These are phyloP conservation scores for Pollenia angustigena DNA, from an alignment of 2,888 invertebrate species.

Conservation along the genomic window DNA sequence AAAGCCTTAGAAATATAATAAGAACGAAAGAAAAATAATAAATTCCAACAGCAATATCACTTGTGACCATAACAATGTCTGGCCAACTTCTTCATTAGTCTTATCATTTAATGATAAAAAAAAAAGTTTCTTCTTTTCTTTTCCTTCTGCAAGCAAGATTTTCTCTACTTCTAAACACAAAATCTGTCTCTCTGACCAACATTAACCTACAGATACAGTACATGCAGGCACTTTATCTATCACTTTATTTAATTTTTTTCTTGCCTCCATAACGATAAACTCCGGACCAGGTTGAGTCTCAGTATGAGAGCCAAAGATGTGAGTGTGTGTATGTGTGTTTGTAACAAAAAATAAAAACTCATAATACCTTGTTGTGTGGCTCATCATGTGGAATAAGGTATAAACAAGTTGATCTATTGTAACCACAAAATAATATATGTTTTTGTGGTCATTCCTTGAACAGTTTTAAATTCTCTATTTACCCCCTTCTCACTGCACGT, in stretches of 20 bases:
- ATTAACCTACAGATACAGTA: slow-evolving; percentile 51
- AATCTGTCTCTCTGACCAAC: neutral
- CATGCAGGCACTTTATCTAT: slow-evolving; percentile 56
- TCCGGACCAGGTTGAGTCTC: slow-evolving; percentile 23
- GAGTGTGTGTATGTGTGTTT: neutral
- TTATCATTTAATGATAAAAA: slow-evolving; percentile 64
- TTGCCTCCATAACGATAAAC: slow-evolving; percentile 14
- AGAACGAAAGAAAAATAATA: neutral
- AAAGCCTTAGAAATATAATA: neutral
- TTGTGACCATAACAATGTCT: slow-evolving; percentile 48
- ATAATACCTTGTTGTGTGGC: slow-evolving; percentile 59
- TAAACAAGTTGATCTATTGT: slow-evolving; percentile 71
- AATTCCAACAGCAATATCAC: slow-evolving; percentile 41
- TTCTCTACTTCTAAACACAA: neutral
- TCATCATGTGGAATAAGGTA: slow-evolving; percentile 64
- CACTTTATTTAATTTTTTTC: neutral
- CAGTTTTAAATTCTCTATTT: slow-evolving; percentile 34
- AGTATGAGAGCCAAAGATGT: slow-evolving; percentile 35
- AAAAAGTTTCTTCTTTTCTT: slow-evolving; percentile 17
- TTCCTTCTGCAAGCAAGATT: slow-evolving; percentile 15
- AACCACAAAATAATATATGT: slow-evolving; percentile 70
- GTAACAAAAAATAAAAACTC: slow-evolving; percentile 9
- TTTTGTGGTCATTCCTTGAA: slow-evolving; percentile 58
- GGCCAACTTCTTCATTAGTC: slow-evolving; percentile 66
- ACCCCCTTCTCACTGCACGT: neutral